Conservation (phyloP, 2,113 vertebrate species). For the Mesoclemmys tuberculata region DNA sequence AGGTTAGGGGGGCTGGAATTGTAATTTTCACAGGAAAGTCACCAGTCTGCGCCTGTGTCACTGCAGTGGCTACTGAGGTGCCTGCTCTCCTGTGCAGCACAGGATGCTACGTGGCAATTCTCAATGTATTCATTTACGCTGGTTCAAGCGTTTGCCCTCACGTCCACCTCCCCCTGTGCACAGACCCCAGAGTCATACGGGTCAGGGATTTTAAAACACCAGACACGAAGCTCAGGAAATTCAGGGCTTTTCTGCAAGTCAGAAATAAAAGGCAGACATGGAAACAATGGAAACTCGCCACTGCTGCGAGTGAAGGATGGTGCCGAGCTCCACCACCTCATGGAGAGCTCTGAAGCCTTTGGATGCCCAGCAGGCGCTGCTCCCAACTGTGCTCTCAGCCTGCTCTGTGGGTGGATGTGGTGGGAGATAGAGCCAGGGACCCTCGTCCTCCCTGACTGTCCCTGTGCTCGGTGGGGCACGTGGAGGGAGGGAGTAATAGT, state of each 20-base stretch:
- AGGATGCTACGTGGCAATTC: background rate
- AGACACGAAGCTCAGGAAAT: rapidly evolving
- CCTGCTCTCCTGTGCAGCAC: background rate
- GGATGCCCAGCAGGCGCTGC: background rate
- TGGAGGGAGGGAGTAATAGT: background rate
- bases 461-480: background rate
- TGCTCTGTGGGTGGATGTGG: background rate
- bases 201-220: background rate
- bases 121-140: background rate
- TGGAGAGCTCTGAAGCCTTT: background rate
- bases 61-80: background rate
- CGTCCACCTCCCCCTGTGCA: background rate
- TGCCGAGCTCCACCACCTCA: background rate
- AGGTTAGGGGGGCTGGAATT: background rate
- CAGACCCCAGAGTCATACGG: background rate
- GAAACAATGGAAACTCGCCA: background rate
- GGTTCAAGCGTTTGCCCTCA: background rate
- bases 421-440: background rate
- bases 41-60: background rate
- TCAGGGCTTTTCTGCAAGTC: background rate
- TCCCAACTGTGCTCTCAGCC: background rate
- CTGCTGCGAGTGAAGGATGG: background rate
- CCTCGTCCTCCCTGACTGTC: background rate
- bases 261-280: background rate
- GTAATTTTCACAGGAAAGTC: background rate